Evolutionary conservation across 2,113 vertebrate species (phyloP).

Genomic region (Egretta garzetta): DNA sequence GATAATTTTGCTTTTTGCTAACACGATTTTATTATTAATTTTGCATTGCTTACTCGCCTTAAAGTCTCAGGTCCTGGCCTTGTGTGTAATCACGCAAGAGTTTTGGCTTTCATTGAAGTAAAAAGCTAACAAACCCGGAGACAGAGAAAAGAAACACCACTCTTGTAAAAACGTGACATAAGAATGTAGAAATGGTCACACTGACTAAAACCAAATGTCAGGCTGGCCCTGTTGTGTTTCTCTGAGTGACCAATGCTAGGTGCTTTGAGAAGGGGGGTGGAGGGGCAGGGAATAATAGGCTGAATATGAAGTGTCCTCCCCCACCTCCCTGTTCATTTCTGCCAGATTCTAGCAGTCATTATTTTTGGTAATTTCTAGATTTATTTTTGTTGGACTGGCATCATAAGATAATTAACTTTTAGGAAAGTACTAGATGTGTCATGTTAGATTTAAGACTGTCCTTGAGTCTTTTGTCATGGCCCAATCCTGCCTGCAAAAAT

Average conservation of each 20-base stretch:
- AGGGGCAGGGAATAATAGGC: accelerated
- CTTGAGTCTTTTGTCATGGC: not conserved
- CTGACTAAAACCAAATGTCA: not conserved
- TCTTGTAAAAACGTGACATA: not conserved
- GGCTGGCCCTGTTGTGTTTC: not conserved
- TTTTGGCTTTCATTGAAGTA: not conserved
- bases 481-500: not conserved
- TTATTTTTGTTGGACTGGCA: not conserved
- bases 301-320: not conserved
- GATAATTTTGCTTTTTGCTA: not conserved
- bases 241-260: not conserved
- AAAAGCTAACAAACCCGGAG: not conserved
- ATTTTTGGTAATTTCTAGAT: not conserved
- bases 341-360: not conserved
- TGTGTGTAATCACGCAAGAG: not conserved
- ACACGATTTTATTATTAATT: not conserved
- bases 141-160: not conserved
- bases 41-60: not conserved
- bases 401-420: not conserved
- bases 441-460: not conserved
- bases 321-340: not conserved
- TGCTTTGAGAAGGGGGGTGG: not conserved
- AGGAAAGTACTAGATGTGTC: not conserved
- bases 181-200: not conserved
- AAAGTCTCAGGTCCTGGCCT: not conserved